Evolutionary conservation across 2,888 invertebrate species (phyloP), one percentile per base, ranked within the genome.

Genomic region (Acanthococcus lagerstroemiae): DNA sequence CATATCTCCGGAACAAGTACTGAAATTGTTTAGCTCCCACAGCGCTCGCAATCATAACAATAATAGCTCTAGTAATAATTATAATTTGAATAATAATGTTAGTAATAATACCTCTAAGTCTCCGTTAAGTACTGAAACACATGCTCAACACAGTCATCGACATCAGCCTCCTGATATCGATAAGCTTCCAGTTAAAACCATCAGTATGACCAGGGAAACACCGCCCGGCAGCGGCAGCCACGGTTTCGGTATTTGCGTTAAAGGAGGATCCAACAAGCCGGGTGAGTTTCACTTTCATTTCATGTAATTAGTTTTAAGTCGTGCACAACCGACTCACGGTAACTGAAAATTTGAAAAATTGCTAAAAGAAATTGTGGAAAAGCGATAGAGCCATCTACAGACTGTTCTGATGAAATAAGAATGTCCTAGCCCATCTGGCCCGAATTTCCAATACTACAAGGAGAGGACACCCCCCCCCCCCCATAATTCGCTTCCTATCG

Each of bases 201-300:
- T 69, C 25, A 67, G 61, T 50, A 69, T 69, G 69, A 63, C 67
- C 5, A 67, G 69, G 22, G 84, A 85, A 73, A 88, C 88, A 77
- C 82, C 89, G 73, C 81, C 86, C 73, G 89, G 90, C 25, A 50
- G 61, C 48, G 66, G 65, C 19, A 67, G 60, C 72, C 90, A 90
- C 76, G 90, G 90, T 68, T 91, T 90, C 78, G 90, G 90, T 69
- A 90, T 91, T 74, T 91, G 90, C 80, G 90, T 91, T 75, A 91
- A 91, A 78, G 90, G 90, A 74, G 90, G 90, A 72, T 70, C 71
- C 37, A 90, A 90, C 79, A 90, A 90, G 77, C 86, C 90, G 77
- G 90, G 90, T 90, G 65, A 72, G 70, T n/a, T n/a, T n/a, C n/a
- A n/a, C n/a, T n/a, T n/a, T n/a, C n/a, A n/a, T n/a, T n/a, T n/a